These are phyloP conservation scores for Ceryle rudis DNA, from an alignment of 2,797 vertebrate genomes.

Conservation along the genomic window DNA sequence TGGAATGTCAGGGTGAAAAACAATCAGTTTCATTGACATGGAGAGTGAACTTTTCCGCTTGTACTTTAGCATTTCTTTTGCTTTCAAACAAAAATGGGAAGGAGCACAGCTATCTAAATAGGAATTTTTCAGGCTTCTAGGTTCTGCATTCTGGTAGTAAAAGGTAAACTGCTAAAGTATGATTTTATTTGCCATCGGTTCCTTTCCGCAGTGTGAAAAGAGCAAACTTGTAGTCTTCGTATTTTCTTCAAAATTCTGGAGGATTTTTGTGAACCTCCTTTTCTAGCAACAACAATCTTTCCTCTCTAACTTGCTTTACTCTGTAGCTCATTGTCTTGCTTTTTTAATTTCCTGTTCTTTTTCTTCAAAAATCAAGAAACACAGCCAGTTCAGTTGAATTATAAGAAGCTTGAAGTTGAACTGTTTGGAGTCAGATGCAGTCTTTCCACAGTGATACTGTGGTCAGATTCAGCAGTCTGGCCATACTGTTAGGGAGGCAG, in stretches of 20 bases:
- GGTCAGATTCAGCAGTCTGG: not conserved
- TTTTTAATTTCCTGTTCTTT: not conserved
- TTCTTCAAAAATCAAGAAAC: not conserved
- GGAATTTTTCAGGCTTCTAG: not conserved
- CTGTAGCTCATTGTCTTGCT: not conserved
- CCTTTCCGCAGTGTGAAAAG: not conserved
- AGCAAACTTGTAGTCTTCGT: not conserved
- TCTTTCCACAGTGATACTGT: not conserved
- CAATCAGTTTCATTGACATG: not conserved
- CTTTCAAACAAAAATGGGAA: conserved; percentile 3
- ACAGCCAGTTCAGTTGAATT: not conserved
- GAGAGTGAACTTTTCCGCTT: conserved; percentile 12
- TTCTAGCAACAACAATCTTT: not conserved
- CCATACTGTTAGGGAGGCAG: not conserved
- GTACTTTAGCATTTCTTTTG: not conserved
- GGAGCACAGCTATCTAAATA: not conserved
- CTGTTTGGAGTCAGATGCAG: not conserved
- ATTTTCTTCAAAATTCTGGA: not conserved
- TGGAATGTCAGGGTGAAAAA: conserved; percentile 42
- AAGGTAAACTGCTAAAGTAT: not conserved
- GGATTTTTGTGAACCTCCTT: not conserved
- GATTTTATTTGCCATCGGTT: not conserved
- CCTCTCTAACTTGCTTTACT: not conserved
- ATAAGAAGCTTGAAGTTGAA: not conserved
- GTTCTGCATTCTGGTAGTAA: not conserved